phyloP scores from a whole-genome alignment of 2,888 invertebrate species.

The Synergus gifuensis region DNA sequence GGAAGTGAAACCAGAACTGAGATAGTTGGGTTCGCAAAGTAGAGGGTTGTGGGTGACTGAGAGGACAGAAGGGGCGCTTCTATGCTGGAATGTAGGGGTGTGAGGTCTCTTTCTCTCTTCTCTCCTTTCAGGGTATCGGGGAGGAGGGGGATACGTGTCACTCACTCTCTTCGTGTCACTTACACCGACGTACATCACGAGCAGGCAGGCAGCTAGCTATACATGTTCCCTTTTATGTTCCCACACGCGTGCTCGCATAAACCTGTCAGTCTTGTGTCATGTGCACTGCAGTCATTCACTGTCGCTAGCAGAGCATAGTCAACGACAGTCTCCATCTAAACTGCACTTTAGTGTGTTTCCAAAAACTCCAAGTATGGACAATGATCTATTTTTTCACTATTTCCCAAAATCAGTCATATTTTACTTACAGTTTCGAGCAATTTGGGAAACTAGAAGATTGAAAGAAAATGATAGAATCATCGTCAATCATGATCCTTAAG shows the following conservation, averaged over 20 bases:
- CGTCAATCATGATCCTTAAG: too few relatives aligned
- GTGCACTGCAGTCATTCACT: constrained; percentile 77
- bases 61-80: not conserved
- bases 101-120: constrained; percentile 30
- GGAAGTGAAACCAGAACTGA: constrained; percentile 38
- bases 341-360: constrained; percentile 20
- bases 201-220: constrained; percentile 65
- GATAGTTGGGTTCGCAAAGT: constrained; percentile 5
- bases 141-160: constrained; percentile 70
- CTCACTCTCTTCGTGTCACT: constrained; percentile 76
- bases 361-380: not conserved
- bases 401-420: too few relatives aligned
- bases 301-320: constrained; percentile 64
- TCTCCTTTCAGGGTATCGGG: not conserved
- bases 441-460: too few relatives aligned
- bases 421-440: too few relatives aligned
- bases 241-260: constrained; percentile 76
- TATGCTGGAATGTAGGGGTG: constrained; percentile 5
- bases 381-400: too few relatives aligned
- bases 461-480: too few relatives aligned
- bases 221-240: constrained; percentile 74
- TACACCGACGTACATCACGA: constrained; percentile 77
- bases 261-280: constrained; percentile 78
- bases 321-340: constrained; percentile 54
- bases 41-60: constrained; percentile 9